phyloP scores from a whole-genome alignment of 2,113 vertebrate genomes.

The Aptenodytes forsteri region DNA sequence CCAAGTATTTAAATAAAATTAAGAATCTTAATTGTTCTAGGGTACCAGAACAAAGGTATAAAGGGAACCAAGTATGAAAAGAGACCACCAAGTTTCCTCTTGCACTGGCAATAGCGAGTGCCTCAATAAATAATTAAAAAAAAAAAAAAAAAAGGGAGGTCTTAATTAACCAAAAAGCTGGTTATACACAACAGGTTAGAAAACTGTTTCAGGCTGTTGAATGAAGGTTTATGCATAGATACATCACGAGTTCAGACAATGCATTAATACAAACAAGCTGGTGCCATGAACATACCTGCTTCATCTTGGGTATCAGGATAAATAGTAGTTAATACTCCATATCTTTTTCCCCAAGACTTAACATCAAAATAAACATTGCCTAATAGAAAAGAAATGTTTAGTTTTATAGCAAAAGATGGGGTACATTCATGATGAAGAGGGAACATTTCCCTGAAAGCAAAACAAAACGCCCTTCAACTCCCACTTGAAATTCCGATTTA shows the following conservation, averaged over 20 bases:
- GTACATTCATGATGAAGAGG: not conserved
- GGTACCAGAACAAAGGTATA: not conserved
- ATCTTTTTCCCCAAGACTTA: constrained; percentile 82
- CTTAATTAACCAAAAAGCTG: not conserved
- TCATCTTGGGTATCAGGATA: constrained; percentile 62
- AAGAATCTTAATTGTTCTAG: not conserved
- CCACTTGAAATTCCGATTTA: not conserved
- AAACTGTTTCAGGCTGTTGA: not conserved
- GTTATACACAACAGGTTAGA: not conserved
- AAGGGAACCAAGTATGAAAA: not conserved
- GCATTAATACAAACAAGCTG: not conserved
- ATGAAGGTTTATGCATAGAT: not conserved
- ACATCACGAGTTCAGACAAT: not conserved
- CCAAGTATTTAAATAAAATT: not conserved
- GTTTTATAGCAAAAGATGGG: not conserved
- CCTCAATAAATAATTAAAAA: not conserved
- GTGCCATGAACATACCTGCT: constrained; percentile 70
- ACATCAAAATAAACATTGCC: constrained; percentile 96
- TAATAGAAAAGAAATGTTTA: constrained; percentile 58
- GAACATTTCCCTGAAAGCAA: not conserved
- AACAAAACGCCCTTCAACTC: not conserved
- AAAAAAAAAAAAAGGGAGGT: not conserved
- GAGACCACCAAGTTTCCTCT: not conserved
- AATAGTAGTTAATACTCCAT: constrained; percentile 79
- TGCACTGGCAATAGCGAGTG: not conserved